Evolutionary conservation across 2,888 invertebrate genomes (phyloP).

Genomic region (Dexiosoma caninum): DNA sequence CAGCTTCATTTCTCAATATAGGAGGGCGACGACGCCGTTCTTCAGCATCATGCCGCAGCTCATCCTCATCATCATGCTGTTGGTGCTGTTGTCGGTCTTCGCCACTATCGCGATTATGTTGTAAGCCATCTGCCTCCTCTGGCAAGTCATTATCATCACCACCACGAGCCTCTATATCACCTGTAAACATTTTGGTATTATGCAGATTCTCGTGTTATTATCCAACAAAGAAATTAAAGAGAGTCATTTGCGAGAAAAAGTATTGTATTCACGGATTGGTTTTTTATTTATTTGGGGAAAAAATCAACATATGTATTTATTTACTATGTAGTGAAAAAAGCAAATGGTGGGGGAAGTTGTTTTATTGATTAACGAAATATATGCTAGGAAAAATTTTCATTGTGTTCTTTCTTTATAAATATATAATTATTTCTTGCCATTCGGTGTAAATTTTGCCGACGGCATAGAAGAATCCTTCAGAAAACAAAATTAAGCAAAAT

Average conservation of each 20-base stretch:
- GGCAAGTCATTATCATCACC: conserved; percentile 21
- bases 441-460: not conserved
- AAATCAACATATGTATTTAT: conserved; percentile 48
- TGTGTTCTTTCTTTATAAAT: conserved; percentile 20
- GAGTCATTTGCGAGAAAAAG: conserved; percentile 53
- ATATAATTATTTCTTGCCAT: conserved; percentile 55
- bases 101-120: conserved; percentile 63
- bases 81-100: conserved; percentile 22
- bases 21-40: conserved; percentile 65
- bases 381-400: not conserved
- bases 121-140: conserved; percentile 7
- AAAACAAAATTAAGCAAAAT: no score
- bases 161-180: conserved; percentile 68
- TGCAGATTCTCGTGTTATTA: conserved; percentile 68
- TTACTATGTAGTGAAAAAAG: conserved; percentile 61
- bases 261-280: conserved; percentile 50
- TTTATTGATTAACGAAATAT: conserved; percentile 18
- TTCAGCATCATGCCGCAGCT: conserved; percentile 14
- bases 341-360: conserved; percentile 47
- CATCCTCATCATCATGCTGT: conserved; percentile 66
- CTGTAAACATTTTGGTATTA: conserved; percentile 76
- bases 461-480: not conserved
- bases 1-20: conserved; percentile 65
- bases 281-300: conserved; percentile 18
- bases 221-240: conserved; percentile 60